phyloP scores from a whole-genome alignment of 64 coral and sea anemone species.

The Astreopora myriophthalma region DNA sequence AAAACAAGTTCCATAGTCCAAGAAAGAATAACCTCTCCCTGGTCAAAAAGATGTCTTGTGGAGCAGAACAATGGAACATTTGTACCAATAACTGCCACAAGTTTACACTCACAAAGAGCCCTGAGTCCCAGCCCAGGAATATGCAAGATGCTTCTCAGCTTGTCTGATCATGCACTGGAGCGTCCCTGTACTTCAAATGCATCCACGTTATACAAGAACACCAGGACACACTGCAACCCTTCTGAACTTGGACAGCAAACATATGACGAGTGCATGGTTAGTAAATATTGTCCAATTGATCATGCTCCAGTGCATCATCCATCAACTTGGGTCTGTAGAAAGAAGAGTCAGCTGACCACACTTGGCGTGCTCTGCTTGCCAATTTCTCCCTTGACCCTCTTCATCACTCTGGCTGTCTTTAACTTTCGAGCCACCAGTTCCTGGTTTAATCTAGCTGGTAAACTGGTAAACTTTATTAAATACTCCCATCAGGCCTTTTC shows the following conservation, averaged over 20 bases:
- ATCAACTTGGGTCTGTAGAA: too few species aligned
- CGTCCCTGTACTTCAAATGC: slow-evolving; percentile 45
- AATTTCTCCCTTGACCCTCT: too few species aligned
- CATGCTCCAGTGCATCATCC: neutral
- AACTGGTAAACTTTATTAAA: too few species aligned
- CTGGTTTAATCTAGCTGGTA: too few species aligned
- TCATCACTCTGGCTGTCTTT: too few species aligned
- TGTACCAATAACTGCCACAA: neutral
- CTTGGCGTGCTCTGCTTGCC: too few species aligned
- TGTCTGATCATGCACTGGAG: neutral
- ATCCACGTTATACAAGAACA: slow-evolving; percentile 47
- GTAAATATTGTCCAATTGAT: neutral
- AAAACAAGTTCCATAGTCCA: neutral
- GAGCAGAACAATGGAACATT: neutral
- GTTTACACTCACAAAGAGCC: neutral
- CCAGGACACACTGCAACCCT: slow-evolving; percentile 56
- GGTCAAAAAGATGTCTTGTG: neutral
- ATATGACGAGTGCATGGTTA: slow-evolving; percentile 47
- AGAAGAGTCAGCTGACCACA: too few species aligned
- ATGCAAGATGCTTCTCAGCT: slow-evolving; percentile 27
- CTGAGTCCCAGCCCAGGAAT: slow-evolving; percentile 19
- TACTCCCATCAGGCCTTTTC: too few species aligned
- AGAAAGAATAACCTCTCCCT: neutral
- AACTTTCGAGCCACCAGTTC: too few species aligned
- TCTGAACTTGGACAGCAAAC: slow-evolving; percentile 55